Percentiles rank a stretch among this genome's conserved stretches.
These are phyloP conservation scores for Notocelia uddmanniana DNA, from an alignment of 2,888 invertebrate genomes.

Conservation along the genomic window DNA sequence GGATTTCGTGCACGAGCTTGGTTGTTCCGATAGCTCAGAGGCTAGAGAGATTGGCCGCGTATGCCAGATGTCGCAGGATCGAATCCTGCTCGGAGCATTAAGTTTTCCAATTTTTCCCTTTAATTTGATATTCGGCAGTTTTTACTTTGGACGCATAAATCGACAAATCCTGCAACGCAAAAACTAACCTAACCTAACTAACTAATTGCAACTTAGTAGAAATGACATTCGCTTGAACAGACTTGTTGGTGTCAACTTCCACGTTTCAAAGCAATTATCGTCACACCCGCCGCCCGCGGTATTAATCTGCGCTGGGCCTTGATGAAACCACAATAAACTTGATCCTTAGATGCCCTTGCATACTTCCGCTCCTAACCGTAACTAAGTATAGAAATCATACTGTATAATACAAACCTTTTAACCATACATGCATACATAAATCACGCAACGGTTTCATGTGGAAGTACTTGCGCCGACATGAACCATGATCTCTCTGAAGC, in stretches of 20 bases:
- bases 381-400: constrained; percentile 2
- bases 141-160: too few relatives aligned
- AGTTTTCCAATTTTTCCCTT: too few relatives aligned
- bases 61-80: too few relatives aligned
- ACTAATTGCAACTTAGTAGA: too few relatives aligned
- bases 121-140: too few relatives aligned
- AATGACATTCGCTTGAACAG: not conserved
- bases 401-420: constrained; percentile 3
- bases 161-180: too few relatives aligned
- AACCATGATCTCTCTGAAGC: constrained; percentile 26
- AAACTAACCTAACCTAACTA: too few relatives aligned
- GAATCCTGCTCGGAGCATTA: too few relatives aligned
- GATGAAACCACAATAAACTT: constrained; percentile 54
- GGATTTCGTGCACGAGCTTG: too few relatives aligned
- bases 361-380: constrained; percentile 37
- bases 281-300: not conserved
- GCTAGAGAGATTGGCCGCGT: too few relatives aligned
- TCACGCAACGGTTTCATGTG: constrained; percentile 23
- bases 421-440: constrained; percentile 34
- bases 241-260: not conserved
- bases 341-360: constrained; percentile 51
- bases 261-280: not conserved
- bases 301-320: constrained; percentile 36
- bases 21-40: too few relatives aligned
- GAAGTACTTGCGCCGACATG: constrained; percentile 2